Conservation (phyloP, 1,140 invertebrate species). For the Caenorhabditis elegans region DNA sequence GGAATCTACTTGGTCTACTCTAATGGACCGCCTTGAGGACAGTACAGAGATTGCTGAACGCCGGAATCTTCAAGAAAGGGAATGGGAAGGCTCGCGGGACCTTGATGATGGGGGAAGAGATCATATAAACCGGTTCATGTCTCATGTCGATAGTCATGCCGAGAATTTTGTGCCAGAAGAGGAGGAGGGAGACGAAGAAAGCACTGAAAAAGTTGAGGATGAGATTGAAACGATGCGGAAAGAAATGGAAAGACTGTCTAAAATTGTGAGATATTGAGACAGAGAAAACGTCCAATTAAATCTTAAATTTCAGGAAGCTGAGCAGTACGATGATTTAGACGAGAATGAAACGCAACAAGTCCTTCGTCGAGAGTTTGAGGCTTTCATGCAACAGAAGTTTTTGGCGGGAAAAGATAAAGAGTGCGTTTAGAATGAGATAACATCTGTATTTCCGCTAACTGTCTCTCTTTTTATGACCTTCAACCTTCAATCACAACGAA, state of each 20-base stretch:
- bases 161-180: slow-evolving; percentile 48
- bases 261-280: too few relatives aligned
- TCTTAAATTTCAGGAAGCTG: slow-evolving; percentile 5
- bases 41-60: slow-evolving; percentile 66
- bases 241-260: slow-evolving; percentile 44
- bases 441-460: too few relatives aligned
- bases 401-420: slow-evolving; percentile 77
- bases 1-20: slow-evolving; percentile 54
- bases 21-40: slow-evolving; percentile 62
- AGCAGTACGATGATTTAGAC: not conserved
- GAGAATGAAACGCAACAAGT: slow-evolving; percentile 61
- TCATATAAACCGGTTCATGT: slow-evolving; percentile 7
- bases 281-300: too few relatives aligned
- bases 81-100: slow-evolving; percentile 41
- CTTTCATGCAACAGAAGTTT: slow-evolving; percentile 84
- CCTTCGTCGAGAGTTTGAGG: slow-evolving; percentile 80
- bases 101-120: not conserved
- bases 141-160: slow-evolving; percentile 46
- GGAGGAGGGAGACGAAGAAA: slow-evolving; percentile 48
- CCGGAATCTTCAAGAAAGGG: slow-evolving; percentile 42
- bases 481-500: too few relatives aligned
- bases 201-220: slow-evolving; percentile 51
- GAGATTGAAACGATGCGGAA: slow-evolving; percentile 49
- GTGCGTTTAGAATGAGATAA: too few relatives aligned
- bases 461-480: too few relatives aligned